Evolutionary conservation across 2,888 invertebrate genomes (phyloP), one percentile per base, ranked within the genome.

Genomic region (Pristionchus maxplancki): DNA sequence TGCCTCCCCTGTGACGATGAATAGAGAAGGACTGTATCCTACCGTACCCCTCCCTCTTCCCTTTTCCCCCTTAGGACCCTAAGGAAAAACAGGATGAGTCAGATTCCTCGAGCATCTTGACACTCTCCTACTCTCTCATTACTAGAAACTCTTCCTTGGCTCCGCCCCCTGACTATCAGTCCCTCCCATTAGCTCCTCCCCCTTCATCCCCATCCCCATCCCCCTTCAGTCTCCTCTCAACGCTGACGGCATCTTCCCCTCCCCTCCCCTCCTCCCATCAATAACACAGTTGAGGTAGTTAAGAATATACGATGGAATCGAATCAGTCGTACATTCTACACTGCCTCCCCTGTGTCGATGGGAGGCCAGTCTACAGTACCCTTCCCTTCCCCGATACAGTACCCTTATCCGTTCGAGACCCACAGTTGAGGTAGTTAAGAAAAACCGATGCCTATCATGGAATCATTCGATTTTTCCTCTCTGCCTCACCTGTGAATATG

Each of bases 1-100:
- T 84, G 84, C 84, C 84, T 84, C 84, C 58, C 37, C 84, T 84
- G 84, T 82, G 67, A 74, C 74, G 74, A 74, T 74, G 5, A n/a
- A 74, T 17, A 17, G 37, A 37, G 37, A 9, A 8, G 20, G 20
- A 40, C 74, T 5, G 40, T 74, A 44, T 20, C 44, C 40, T 74
- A 40, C 40, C 40, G 40, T 40, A 71, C 34, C 74, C 74, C 37
- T 4, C 4, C 34, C 67, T 34, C n/a, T n/a, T n/a, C n/a, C n/a
- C n/a, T n/a, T 13, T 67, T 34, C 28, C 28, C 9, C 67, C 3
- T 67, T 17, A 31, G 20, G 3, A 17, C 34, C 24, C 50, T 4
- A 50, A 50, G 50, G 20, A 28, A 11, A 1, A 24, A 64, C n/a
- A 1, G 24, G 28, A n/a, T 28, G 28, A 64, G 64, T 64, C 28